Base-by-base conservation (phyloP, 1,140 invertebrate species). In the Euwallacea fornicatus region DNA sequence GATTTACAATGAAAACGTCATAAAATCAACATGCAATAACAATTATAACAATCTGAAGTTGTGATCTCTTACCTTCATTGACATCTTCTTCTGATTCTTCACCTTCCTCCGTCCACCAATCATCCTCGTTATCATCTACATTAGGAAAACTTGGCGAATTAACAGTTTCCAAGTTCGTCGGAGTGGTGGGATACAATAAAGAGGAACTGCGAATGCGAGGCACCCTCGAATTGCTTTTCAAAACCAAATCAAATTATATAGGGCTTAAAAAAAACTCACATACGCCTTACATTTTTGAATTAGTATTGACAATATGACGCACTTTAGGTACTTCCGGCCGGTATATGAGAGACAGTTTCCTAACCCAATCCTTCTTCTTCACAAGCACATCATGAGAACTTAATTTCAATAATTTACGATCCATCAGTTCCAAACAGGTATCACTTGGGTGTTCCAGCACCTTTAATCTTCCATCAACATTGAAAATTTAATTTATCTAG, bases 81-180 rank as follows among this genome's bases (percentile, higher is more conserved):
- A 10, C 59, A n/a, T 75, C 73, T 55, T 75, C 74, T 7, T 76
- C 76, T 50, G 76, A 74, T 42, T 78, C 79, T 66, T 78, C 78
- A 2, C 76, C 79, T 56, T 79, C 78, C 59, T 80, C 79, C 10
- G 81, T 82, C 55, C 76, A 76, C 80, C 80, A 82, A 43, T 78
- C 81, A 61, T 81, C 79, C 78, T 82, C 78, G 74, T 86, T 85
- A 82, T 72, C 72, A 50, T 71, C 67, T 58, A 50, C 60, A 13
- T 9, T 16, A 15, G 59, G 67, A 11, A 63, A 69, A 43, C 15
- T 7, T 42, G 67, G 67, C 0, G 59, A 8, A 11, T 62, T 63
- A 2, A n/a, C 55, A 13, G 9, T n/a, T 7, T 62, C 67, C 11
- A 55, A 10, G 10, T 41, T 15, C 7, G 67, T 69, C 2, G 67